Conservation (phyloP, 2,888 invertebrate genomes). For the Magallana nippona region DNA sequence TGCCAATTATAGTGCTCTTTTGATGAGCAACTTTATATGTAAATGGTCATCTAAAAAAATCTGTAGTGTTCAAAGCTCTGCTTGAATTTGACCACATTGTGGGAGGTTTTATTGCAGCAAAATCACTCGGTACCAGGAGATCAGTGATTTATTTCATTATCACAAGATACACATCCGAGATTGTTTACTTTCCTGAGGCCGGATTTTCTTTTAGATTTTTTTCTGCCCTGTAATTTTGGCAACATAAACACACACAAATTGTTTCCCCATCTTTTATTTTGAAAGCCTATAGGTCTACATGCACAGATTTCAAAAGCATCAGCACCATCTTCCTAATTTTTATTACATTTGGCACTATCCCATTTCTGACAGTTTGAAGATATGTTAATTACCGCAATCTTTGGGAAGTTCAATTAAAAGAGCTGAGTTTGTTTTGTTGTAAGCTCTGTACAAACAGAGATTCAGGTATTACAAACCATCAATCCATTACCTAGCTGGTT, state of each 20-base stretch:
- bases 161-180: background rate
- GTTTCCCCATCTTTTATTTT: background rate
- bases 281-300: background rate
- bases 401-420: background rate
- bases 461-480: background rate
- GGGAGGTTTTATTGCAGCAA: constrained; percentile 11
- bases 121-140: background rate
- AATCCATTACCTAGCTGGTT: background rate
- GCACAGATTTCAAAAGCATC: background rate
- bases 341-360: background rate
- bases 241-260: constrained; percentile 11
- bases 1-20: background rate
- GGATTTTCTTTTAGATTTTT: background rate
- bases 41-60: constrained; percentile 16
- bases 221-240: constrained; percentile 23
- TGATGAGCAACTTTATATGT: constrained; percentile 1
- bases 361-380: constrained; percentile 30
- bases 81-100: background rate
- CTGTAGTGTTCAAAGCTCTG: background rate
- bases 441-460: background rate
- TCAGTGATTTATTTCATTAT: background rate
- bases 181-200: constrained; percentile 3
- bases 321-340: constrained; percentile 2
- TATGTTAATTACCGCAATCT: constrained; percentile 18
- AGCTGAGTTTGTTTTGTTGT: constrained; percentile 1